Conservation (phyloP, 2,888 invertebrate genomes). For the Drosophila subsilvestris region DNA sequence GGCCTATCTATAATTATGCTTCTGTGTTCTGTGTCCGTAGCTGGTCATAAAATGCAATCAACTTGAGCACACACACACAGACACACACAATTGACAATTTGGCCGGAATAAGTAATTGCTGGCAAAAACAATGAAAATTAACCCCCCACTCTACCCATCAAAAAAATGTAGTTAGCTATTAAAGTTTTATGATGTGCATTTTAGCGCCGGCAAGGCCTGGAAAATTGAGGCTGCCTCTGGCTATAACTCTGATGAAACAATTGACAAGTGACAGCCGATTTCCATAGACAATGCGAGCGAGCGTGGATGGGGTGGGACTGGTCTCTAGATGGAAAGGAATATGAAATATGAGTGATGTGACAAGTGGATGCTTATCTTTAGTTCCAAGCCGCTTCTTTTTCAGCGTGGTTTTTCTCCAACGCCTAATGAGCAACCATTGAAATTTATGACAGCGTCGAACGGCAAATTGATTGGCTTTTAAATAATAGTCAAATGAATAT, state of each 20-base stretch:
- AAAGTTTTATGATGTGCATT: conserved; percentile 36
- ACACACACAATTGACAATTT: conserved; percentile 37
- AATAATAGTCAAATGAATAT: conserved; percentile 55
- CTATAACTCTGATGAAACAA: conserved; percentile 49
- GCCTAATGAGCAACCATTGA: conserved; percentile 61
- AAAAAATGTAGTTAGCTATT: conserved; percentile 42
- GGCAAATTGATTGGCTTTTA: conserved; percentile 74
- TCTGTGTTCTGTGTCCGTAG: background rate
- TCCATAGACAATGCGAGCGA: conserved; percentile 51
- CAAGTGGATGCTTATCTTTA: conserved; percentile 63
- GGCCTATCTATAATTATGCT: conserved; percentile 50
- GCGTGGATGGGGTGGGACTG: conserved; percentile 5
- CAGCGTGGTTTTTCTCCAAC: conserved; percentile 19
- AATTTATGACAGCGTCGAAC: conserved; percentile 66
- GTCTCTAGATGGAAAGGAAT: conserved; percentile 21
- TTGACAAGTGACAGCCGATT: conserved; percentile 53
- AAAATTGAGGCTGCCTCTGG: conserved; percentile 55
- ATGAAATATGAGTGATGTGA: conserved; percentile 71
- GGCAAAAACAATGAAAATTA: conserved; percentile 3
- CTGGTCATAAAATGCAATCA: conserved; percentile 67
- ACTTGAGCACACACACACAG: conserved; percentile 1
- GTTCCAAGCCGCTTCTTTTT: conserved; percentile 40
- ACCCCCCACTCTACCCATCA: conserved; percentile 4
- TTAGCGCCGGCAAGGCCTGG: conserved; percentile 44
- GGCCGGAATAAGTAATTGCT: conserved; percentile 8